Evolutionary conservation across 2,888 invertebrate species (phyloP).

Genomic region (Mystacides longicornis): DNA sequence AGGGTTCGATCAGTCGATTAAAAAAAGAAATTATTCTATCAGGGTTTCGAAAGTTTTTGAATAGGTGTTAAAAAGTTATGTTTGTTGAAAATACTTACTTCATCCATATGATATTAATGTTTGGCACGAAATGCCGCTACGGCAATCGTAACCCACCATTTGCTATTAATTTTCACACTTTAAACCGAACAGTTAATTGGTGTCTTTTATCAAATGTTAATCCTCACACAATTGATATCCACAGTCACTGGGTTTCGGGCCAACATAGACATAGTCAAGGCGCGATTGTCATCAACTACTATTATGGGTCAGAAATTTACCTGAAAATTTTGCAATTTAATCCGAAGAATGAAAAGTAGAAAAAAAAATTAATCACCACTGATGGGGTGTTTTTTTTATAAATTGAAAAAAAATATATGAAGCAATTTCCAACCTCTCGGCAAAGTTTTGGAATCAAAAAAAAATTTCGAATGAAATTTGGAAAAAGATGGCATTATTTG

Average conservation of each 20-base stretch:
- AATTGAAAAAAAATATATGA: too few relatives aligned
- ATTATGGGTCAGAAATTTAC: background rate
- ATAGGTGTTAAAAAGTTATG: too few relatives aligned
- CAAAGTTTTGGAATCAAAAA: background rate
- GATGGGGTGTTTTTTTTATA: too few relatives aligned
- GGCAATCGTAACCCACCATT: conserved; percentile 5
- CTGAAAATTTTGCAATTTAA: background rate
- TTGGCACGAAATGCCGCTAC: conserved; percentile 1
- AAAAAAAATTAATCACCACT: too few relatives aligned
- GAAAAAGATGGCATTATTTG: background rate
- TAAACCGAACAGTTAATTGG: background rate
- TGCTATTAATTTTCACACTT: background rate
- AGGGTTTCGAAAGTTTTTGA: too few relatives aligned
- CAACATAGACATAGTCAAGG: conserved; percentile 8
- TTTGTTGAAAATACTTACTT: conserved; percentile 22
- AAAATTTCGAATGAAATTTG: background rate
- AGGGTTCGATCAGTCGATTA: too few relatives aligned
- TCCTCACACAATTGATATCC: background rate
- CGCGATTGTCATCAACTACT: too few relatives aligned
- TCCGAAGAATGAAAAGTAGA: too few relatives aligned
- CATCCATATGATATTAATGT: conserved; percentile 16
- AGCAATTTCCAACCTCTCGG: background rate
- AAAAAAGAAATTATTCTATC: too few relatives aligned
- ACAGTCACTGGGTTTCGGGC: conserved; percentile 11
- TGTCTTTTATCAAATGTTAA: background rate